Conservation (phyloP, 1,140 invertebrate species). For the Eciton burchellii region DNA sequence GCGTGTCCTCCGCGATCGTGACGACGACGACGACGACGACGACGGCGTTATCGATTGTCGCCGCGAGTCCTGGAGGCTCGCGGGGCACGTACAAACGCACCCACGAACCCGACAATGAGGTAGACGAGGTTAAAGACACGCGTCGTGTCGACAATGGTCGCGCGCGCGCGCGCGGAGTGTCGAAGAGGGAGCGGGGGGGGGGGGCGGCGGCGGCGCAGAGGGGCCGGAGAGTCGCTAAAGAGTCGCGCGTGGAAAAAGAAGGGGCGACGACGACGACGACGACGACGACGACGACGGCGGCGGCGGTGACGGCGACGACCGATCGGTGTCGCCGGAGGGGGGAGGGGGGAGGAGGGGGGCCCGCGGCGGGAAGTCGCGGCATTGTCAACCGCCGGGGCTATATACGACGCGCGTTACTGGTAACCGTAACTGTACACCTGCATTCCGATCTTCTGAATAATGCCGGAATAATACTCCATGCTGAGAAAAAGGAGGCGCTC, state of each 20-base stretch:
- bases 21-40: too few species aligned
- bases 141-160: constrained; percentile 54
- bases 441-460: constrained; percentile 80
- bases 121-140: constrained; percentile 73
- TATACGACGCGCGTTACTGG: constrained; percentile 74
- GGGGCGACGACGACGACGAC: constrained; percentile 61
- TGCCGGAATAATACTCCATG: constrained; percentile 64
- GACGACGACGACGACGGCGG: constrained; percentile 56
- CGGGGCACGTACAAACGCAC: constrained; percentile 66
- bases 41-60: constrained; percentile 84
- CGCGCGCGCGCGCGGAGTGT: too few species aligned
- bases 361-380: constrained; percentile 74
- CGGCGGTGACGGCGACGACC: constrained; percentile 1
- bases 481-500: constrained; percentile 57
- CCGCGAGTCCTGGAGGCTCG: constrained; percentile 63
- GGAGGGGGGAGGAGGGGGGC: constrained; percentile 23
- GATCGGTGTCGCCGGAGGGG: constrained; percentile 7
- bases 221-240: constrained; percentile 60
- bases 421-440: constrained; percentile 81
- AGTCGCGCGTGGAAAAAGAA: constrained; percentile 67
- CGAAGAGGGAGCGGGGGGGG: too few species aligned
- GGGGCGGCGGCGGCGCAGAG: neutral
- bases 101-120: constrained; percentile 76
- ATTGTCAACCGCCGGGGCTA: constrained; percentile 72
- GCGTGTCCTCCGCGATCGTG: constrained; percentile 82